These are phyloP conservation scores for Otis tarda DNA, from an alignment of 2,113 vertebrate genomes.

Conservation along the genomic window DNA sequence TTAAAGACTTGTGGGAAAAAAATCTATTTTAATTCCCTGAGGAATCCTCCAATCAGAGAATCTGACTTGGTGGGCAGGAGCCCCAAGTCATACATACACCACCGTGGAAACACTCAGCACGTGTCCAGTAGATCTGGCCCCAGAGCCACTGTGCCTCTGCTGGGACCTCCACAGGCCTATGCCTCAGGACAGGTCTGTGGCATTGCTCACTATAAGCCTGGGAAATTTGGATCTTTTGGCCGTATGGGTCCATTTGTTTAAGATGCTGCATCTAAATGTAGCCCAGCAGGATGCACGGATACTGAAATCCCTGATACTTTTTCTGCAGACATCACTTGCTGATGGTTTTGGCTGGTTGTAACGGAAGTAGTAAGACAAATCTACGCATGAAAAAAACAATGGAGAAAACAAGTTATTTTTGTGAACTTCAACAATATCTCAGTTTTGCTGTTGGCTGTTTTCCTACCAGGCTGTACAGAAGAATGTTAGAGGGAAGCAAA, in stretches of 20 bases:
- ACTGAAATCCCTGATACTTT: background rate
- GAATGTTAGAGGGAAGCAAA: background rate
- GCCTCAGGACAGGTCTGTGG: background rate
- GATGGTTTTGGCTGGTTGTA: background rate
- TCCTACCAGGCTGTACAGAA: background rate
- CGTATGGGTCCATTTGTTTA: background rate
- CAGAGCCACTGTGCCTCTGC: background rate
- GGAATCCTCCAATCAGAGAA: background rate
- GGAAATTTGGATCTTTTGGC: background rate
- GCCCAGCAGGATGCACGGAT: background rate
- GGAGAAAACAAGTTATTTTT: background rate
- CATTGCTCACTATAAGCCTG: background rate
- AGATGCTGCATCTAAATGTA: background rate
- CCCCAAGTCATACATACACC: background rate
- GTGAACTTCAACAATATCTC: background rate
- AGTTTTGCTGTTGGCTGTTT: background rate
- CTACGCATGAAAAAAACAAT: background rate
- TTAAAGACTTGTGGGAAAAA: background rate
- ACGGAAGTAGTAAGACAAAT: background rate
- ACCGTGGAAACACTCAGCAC: background rate
- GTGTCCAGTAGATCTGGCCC: background rate
- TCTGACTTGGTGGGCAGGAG: background rate
- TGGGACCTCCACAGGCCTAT: accelerated
- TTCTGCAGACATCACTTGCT: background rate
- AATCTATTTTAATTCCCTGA: background rate